A percentile compares a stretch with the other conserved stretches of the same genome.
Conservation (phyloP, 2,797 vertebrate genomes). For the Arnoldichthys spilopterus region DNA sequence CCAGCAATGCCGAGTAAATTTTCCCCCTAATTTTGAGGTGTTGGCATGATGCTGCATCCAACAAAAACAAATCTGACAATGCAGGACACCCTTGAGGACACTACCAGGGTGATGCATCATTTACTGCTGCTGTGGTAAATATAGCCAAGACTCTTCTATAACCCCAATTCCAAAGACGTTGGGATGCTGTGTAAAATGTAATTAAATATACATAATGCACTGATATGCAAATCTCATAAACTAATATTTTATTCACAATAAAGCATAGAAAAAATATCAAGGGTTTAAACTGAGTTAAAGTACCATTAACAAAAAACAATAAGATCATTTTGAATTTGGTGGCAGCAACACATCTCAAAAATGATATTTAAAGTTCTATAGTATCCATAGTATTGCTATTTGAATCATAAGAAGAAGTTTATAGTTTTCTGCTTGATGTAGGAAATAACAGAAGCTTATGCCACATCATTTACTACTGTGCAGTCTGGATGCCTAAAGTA, state of each 20-base stretch:
- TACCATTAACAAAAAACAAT: no score
- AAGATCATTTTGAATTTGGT: no score
- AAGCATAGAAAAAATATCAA: no score
- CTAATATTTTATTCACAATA: no score
- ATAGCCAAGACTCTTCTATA: neutral
- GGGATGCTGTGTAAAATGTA: no score
- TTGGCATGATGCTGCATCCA: neutral
- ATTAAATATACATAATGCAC: no score
- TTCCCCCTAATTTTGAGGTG: neutral
- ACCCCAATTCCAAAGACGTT: no score
- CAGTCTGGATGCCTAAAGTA: no score
- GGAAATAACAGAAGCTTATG: neutral
- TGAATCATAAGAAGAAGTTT: neutral
- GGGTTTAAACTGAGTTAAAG: no score
- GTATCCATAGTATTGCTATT: neutral
- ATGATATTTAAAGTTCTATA: neutral
- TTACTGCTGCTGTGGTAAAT: constrained; percentile 12
- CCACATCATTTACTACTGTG: neutral
- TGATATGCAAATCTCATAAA: no score
- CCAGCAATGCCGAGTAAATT: neutral
- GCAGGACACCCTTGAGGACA: neutral
- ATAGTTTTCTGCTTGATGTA: no score
- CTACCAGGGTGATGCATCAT: constrained; percentile 14
- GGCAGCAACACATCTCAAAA: no score
- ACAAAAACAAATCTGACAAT: constrained; percentile 18